Evolutionary conservation across 2,888 invertebrate species (phyloP).

Genomic region (Stictocephala bisonia): DNA sequence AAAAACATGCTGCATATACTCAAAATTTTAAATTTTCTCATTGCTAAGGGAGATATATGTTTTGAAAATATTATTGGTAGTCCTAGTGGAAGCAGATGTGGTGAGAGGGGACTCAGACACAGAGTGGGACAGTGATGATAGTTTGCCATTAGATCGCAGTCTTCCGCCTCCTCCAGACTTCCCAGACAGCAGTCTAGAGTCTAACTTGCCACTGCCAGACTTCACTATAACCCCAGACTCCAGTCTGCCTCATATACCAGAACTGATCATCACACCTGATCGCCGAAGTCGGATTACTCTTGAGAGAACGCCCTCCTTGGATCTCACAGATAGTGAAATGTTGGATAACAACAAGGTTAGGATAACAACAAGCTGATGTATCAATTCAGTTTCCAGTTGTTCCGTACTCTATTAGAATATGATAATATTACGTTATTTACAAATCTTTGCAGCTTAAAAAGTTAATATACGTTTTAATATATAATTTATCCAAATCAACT

Average conservation of each 20-base stretch:
- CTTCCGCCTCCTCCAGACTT: constrained; percentile 49
- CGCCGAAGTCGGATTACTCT: constrained; percentile 53
- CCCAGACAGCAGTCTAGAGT: constrained; percentile 6
- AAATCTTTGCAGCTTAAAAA: too few relatives aligned
- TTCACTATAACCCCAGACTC: constrained; percentile 10
- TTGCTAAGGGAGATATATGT: too few relatives aligned
- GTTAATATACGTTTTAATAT: too few relatives aligned
- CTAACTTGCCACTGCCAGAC: not conserved
- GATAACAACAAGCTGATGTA: too few relatives aligned
- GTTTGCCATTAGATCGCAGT: constrained; percentile 54
- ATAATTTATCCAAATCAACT: too few relatives aligned
- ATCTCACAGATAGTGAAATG: constrained; percentile 50
- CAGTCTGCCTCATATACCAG: constrained; percentile 48
- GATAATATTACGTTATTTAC: too few relatives aligned
- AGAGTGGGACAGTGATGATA: constrained; percentile 55
- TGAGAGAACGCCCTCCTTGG: constrained; percentile 55
- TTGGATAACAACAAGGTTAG: constrained; percentile 11
- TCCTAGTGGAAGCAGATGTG: not conserved
- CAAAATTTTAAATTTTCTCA: too few relatives aligned
- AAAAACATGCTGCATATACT: too few relatives aligned
- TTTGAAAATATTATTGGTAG: too few relatives aligned
- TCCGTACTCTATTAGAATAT: too few relatives aligned
- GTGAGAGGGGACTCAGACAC: constrained; percentile 20
- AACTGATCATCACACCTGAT: constrained; percentile 52
- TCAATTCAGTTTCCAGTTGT: too few relatives aligned